Base-by-base conservation (phyloP, 2,113 vertebrate species). In the Verasper variegatus region DNA sequence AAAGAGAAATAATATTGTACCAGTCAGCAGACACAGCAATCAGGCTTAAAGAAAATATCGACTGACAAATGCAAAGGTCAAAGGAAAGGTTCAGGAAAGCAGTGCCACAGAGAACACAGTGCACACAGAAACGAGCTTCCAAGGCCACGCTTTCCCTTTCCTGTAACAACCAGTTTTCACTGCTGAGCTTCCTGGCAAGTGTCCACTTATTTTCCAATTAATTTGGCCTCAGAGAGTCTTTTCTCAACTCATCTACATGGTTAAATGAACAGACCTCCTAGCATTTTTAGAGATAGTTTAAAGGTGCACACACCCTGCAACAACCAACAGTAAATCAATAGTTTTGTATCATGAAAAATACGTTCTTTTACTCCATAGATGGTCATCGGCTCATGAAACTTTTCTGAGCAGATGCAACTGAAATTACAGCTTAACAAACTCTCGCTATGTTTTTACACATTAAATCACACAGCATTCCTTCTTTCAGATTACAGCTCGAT, bases 181-280 rank as follows among this genome's bases (percentile, higher is more conserved):
- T 74, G 83, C 80, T 82, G 80, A 68, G 86, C 78, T 89, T 88
- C 80, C 88, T 93, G 93, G 91, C 91, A 92, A 83, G 81, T 76
- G 65, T 86, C 89, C 90, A 89, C 65, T 91, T 83, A 83, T 85
- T 93, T 89, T 89, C 92, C 89, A 92, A 93, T 93, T 94, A 94
- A 92, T 91, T 82, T 87, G 86, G 91, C 91, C 92, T 88, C 79
- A 86, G 81, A 88, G 85, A 82, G 74, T 82, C 80, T 91, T 93
- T 88, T 89, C 80, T 83, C 71, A 86, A 70, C 71, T 91, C 81
- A 82, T 90, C 86, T 85, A 80, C 71, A 75, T 89, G 83, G 85
- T 59, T 83, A 91, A 88, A 91, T 82, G 82, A 89, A 79, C 82
- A 87, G 84, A 86, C 75, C 72, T 73, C 79, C 60, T 80, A 80